phyloP scores from a whole-genome alignment of 2,888 invertebrate genomes.

The Caenorhabditis panamensis region DNA sequence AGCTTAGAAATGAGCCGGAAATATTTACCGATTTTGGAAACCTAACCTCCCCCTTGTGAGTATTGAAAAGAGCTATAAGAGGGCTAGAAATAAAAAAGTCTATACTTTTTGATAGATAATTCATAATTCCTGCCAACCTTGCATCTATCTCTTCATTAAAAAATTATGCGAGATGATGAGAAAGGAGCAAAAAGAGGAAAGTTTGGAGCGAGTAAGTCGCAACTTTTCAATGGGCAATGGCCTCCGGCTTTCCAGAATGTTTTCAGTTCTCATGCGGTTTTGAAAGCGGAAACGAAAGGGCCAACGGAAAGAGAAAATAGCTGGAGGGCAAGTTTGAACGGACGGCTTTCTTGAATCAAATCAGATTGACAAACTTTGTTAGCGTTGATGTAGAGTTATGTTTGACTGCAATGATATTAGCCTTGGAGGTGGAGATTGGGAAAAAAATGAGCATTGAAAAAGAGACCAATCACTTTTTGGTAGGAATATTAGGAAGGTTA shows the following conservation, averaged over 20 bases:
- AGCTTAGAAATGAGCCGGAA: slow-evolving; percentile 4
- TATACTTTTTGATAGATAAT: slow-evolving; percentile 26
- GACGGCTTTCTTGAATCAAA: too few species aligned
- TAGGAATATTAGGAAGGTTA: not conserved
- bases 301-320: not conserved
- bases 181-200: not conserved
- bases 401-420: not conserved
- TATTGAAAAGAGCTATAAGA: too few species aligned
- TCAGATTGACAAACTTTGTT: slow-evolving; percentile 1
- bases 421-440: slow-evolving; percentile 7
- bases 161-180: slow-evolving; percentile 19
- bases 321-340: not conserved
- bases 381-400: not conserved
- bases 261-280: not conserved
- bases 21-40: slow-evolving; percentile 13
- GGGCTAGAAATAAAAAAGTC: not conserved
- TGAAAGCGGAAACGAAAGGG: not conserved
- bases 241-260: not conserved
- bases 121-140: too few species aligned
- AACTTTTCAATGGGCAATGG: not conserved
- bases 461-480: too few species aligned
- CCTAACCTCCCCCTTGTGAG: too few species aligned
- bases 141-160: slow-evolving; percentile 37
- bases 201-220: not conserved
- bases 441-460: slow-evolving; percentile 24